phyloP scores from a whole-genome alignment of 2,888 invertebrate species.

The Caenorhabditis afra region DNA sequence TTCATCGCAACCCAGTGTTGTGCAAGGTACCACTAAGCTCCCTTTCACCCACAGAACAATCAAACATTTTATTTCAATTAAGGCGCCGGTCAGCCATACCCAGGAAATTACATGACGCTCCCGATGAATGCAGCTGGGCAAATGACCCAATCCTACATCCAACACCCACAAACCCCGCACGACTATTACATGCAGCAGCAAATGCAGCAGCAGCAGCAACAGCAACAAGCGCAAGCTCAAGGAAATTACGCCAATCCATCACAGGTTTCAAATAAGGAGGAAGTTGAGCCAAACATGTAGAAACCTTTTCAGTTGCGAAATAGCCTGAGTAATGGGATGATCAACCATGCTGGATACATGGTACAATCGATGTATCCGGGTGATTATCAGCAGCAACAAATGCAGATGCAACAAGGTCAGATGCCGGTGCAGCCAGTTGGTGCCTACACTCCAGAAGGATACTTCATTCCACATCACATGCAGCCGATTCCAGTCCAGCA shows the following conservation, averaged over 20 bases:
- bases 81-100: constrained; percentile 43
- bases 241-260: constrained; percentile 56
- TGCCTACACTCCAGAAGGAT: constrained; percentile 57
- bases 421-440: constrained; percentile 59
- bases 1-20: constrained; percentile 69
- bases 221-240: constrained; percentile 48
- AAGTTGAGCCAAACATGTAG: neutral
- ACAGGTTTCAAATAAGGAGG: constrained; percentile 13
- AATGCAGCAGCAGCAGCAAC: constrained; percentile 52
- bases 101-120: constrained; percentile 55
- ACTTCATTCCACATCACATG: constrained; percentile 56
- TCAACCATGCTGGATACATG: constrained; percentile 64
- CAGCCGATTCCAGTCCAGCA: constrained; percentile 45
- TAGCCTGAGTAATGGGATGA: constrained; percentile 71
- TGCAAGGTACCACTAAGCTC: constrained; percentile 58
- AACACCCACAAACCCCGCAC: constrained; percentile 56
- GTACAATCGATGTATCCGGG: constrained; percentile 52
- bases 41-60: neutral
- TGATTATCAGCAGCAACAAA: constrained; percentile 54
- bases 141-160: constrained; percentile 62
- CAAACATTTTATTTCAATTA: constrained; percentile 7
- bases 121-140: constrained; percentile 57
- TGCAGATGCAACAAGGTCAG: constrained; percentile 56
- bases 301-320: constrained; percentile 61
- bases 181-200: constrained; percentile 60